Evolutionary conservation across 2,797 vertebrate genomes (phyloP).

Genomic region (Phrynocephalus forsythii): DNA sequence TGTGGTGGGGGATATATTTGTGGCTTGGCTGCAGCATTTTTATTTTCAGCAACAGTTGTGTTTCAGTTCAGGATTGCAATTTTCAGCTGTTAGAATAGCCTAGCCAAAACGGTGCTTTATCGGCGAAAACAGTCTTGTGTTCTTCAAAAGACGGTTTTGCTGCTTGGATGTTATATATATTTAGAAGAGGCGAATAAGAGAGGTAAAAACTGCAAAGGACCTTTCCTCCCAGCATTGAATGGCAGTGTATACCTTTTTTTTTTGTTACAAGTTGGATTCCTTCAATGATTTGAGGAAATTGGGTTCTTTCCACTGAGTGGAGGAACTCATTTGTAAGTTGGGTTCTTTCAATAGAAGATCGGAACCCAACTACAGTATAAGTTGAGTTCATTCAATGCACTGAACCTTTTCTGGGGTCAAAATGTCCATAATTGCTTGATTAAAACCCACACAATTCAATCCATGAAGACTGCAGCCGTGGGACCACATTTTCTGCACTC

Average conservation of each 20-base stretch:
- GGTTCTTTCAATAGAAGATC: too few species aligned
- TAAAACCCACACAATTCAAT: not conserved
- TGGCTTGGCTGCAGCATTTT: not conserved
- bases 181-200: not conserved
- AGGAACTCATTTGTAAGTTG: too few species aligned
- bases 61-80: too few species aligned
- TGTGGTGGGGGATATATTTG: not conserved
- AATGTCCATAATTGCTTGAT: not conserved
- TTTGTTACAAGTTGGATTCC: too few species aligned
- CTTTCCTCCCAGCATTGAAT: not conserved
- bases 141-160: too few species aligned
- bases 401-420: not conserved
- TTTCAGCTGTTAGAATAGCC: not conserved
- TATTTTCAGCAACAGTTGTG: not conserved
- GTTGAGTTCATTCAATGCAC: too few species aligned
- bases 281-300: too few species aligned
- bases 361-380: too few species aligned
- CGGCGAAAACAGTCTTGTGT: too few species aligned
- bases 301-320: too few species aligned
- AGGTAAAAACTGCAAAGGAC: not conserved
- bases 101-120: not conserved
- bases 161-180: not conserved
- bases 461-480: not conserved
- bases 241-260: too few species aligned
- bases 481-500: too few species aligned